Evolutionary conservation across 2,797 vertebrate species (phyloP).

Genomic region (Ispidina picta): DNA sequence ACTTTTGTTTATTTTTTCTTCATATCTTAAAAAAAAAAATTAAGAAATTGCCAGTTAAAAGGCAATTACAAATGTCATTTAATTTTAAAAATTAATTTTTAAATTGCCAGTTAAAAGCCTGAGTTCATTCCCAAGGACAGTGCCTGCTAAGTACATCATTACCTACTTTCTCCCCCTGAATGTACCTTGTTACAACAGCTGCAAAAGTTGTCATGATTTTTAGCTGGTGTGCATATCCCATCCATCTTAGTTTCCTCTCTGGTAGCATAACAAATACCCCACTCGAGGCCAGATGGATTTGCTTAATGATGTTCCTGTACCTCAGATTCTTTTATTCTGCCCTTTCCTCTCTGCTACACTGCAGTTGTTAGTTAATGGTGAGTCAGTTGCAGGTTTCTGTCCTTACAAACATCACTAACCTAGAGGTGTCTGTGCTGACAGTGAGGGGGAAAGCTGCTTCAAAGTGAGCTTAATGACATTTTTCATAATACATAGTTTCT

Average conservation of each 20-base stretch:
- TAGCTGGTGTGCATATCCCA: neutral
- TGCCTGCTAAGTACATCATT: neutral
- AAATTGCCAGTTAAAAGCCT: neutral
- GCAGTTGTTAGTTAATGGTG: neutral
- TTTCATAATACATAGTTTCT: neutral
- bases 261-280: neutral
- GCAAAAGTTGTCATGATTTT: neutral
- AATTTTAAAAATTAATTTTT: no score
- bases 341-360: neutral
- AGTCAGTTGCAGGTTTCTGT: neutral
- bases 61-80: no score
- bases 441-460: neutral
- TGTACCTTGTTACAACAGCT: neutral
- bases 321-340: neutral
- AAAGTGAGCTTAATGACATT: neutral
- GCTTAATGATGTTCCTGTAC: neutral
- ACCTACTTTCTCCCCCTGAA: neutral
- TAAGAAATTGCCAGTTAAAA: no score
- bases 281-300: neutral
- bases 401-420: neutral
- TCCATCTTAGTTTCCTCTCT: neutral
- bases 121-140: neutral
- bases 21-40: no score
- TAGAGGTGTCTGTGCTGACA: neutral
- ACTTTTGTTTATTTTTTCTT: neutral